Conservation (phyloP, 1,140 invertebrate species). For the Pseudomyrmex concolor region DNA sequence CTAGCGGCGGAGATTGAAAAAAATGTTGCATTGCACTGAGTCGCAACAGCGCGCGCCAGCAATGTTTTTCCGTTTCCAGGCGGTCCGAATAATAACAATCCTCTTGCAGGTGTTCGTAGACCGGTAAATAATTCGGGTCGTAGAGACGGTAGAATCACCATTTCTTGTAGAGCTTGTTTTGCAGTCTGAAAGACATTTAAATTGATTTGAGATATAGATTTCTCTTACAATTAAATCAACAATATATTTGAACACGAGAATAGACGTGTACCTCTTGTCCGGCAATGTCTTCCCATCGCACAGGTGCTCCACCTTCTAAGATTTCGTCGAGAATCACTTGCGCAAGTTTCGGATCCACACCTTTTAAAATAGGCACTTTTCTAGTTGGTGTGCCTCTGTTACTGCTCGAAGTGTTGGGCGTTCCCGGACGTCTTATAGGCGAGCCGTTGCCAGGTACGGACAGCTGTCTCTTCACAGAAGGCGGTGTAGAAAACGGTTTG, state of each 20-base stretch:
- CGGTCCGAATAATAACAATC: constrained; percentile 97
- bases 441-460: constrained; percentile 89
- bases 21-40: constrained; percentile 96
- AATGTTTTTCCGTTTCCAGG: constrained; percentile 98
- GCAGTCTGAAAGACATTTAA: constrained; percentile 87
- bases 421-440: constrained; percentile 87
- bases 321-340: constrained; percentile 89
- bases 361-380: constrained; percentile 87
- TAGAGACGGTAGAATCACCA: constrained; percentile 98
- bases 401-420: constrained; percentile 83
- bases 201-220: background rate
- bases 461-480: constrained; percentile 91
- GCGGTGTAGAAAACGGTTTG: constrained; percentile 91
- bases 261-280: constrained; percentile 89
- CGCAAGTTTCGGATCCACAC: constrained; percentile 95
- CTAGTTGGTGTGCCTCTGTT: constrained; percentile 81
- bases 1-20: constrained; percentile 98
- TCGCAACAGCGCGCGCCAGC: constrained; percentile 95
- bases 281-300: constrained; percentile 97
- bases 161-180: constrained; percentile 98
- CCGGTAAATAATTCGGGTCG: constrained; percentile 98
- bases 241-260: background rate
- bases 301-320: constrained; percentile 91
- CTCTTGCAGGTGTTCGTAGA: constrained; percentile 94
- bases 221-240: too few species aligned